Evolutionary conservation across 2,797 vertebrate genomes (phyloP), one percentile per base, ranked within the genome.

Genomic region (Podargus strigoides): DNA sequence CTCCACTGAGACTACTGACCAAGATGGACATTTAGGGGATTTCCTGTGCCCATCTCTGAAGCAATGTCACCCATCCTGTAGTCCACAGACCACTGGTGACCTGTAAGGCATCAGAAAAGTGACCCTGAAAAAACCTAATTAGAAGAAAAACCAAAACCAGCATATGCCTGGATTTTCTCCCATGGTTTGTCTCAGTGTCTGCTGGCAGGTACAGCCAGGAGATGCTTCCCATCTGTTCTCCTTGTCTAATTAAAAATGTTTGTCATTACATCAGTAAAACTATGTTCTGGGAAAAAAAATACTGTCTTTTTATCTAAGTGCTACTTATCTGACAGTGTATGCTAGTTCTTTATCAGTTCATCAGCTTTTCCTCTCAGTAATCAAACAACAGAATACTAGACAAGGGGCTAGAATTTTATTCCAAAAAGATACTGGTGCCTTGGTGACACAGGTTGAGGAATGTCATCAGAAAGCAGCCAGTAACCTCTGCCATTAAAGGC

Each of bases 191-290:
- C 50, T 91, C 58, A 6, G 39, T 62, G 69, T 62, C 70, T 94
- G 62, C 53, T 78, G 66, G 66, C 79, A 96, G 55, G 72, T 47
- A 80, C 11, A 87, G 78, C 47, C 50, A 76, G 78, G 37, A 92
- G 79, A 80, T 44, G 66, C 70, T 59, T 92, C 75, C 80, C 6
- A 4, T 87, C 67, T 82, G 42, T 30, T 90, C 28, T 24, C 53
- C 34, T 74, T 78, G 64, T 20, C 44, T 83, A 91, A 92, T 85
- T 88, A 89, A 87, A 79, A 94, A 15, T 69, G 39, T 78, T 94
- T 81, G 66, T 47, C 88, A 96, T 81, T 93, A 91, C 3, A 5
- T 66, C 50, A 60, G 50, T 22, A 86, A 76, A 94, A 68, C 50
- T 81, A 66, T 20, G 23, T 26, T 86, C 39, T 55, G 12, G 12